Conservation (phyloP, 2,113 vertebrate species). For the Megaptera novaeangliae region DNA sequence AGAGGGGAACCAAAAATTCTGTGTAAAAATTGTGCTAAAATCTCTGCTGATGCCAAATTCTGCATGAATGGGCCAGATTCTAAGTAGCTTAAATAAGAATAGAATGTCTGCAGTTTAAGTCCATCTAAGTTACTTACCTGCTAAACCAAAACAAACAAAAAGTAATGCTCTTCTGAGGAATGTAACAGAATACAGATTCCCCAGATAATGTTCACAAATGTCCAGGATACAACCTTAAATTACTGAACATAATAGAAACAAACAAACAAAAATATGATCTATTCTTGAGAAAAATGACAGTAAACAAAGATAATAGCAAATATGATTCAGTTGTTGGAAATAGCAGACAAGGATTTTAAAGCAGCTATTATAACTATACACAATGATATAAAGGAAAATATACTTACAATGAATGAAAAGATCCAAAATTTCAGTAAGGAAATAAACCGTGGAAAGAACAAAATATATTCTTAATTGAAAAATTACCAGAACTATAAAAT, state of each 20-base stretch:
- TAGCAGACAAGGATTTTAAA: conserved; percentile 1
- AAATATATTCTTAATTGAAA: not conserved
- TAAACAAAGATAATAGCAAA: not conserved
- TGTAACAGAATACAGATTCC: not conserved
- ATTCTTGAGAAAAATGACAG: not conserved
- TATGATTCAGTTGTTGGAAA: not conserved
- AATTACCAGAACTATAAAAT: not conserved
- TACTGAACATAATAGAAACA: not conserved
- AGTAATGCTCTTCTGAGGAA: not conserved
- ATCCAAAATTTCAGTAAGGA: not conserved
- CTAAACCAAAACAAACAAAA: not conserved
- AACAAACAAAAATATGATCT: not conserved
- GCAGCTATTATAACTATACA: not conserved
- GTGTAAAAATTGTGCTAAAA: not conserved
- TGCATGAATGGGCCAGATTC: not conserved
- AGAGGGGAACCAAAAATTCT: not conserved
- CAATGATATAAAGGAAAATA: not conserved
- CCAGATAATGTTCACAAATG: not conserved
- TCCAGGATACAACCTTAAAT: not conserved
- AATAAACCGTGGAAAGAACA: not conserved
- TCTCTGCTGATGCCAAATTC: not conserved
- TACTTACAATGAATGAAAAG: not conserved
- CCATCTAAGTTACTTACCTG: not conserved
- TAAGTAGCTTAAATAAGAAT: not conserved
- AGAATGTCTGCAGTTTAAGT: not conserved